Evolutionary conservation across 2,113 vertebrate species (phyloP).

Genomic region (Ahaetulla prasina): DNA sequence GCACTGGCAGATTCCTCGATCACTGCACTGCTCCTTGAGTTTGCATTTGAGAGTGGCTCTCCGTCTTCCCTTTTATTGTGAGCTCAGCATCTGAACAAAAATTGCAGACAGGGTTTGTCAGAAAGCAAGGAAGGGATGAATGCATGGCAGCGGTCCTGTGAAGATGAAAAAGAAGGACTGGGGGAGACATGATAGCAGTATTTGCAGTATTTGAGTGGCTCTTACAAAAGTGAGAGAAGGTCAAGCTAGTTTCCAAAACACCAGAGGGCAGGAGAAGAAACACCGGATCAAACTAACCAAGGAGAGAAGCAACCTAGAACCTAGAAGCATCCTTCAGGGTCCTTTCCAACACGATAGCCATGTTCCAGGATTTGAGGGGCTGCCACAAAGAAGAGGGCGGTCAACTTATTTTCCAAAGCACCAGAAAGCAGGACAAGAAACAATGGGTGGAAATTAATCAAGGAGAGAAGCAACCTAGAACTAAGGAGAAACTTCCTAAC

Average conservation of each 20-base stretch:
- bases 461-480: too few species aligned
- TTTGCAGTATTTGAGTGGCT: background rate
- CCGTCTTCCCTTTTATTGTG: background rate
- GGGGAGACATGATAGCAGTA: background rate
- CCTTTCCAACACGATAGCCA: too few species aligned
- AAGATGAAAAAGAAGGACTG: background rate
- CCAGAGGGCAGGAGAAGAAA: too few species aligned
- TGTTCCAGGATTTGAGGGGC: too few species aligned
- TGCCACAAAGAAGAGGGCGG: too few species aligned
- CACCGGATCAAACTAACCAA: too few species aligned
- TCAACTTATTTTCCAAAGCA: too few species aligned
- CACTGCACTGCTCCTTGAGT: conserved; percentile 6
- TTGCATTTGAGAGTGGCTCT: conserved; percentile 5
- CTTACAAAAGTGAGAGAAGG: background rate
- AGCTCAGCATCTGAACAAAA: conserved; percentile 33
- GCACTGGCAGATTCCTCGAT: conserved; percentile 47
- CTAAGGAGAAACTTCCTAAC: too few species aligned
- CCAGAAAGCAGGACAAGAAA: too few species aligned
- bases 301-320: too few species aligned
- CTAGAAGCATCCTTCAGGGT: too few species aligned
- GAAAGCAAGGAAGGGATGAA: background rate
- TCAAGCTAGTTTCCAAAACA: background rate
- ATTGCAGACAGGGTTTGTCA: background rate
- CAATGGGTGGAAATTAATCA: too few species aligned
- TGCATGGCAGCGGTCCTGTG: background rate